Conservation (phyloP, 1,140 invertebrate genomes). For the Apocrypta bakeri region DNA sequence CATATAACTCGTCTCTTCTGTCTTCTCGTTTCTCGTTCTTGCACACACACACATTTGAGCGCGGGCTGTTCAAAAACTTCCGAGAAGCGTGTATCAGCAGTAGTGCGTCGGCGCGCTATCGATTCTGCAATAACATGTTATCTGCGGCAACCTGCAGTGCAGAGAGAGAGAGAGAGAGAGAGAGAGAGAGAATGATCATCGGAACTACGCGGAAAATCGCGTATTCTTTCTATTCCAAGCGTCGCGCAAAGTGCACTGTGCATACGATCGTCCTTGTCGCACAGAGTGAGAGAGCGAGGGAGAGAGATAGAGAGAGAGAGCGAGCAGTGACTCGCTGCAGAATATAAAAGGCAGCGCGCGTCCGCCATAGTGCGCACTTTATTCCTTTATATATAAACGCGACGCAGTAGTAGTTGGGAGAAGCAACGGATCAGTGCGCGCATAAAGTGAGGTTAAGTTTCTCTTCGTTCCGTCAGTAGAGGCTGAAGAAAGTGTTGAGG, state of each 20-base stretch:
- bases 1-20: background rate
- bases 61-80: background rate
- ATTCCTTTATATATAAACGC: background rate
- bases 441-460: conserved; percentile 42
- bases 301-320: background rate
- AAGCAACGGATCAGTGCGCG: background rate
- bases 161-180: background rate
- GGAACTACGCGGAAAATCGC: conserved; percentile 23
- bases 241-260: too few relatives aligned
- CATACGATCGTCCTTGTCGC: background rate
- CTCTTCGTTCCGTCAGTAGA: too few relatives aligned
- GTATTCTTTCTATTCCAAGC: background rate
- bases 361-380: conserved; percentile 23
- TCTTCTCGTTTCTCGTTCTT: too few relatives aligned
- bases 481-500: background rate
- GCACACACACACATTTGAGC: too few relatives aligned
- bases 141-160: too few relatives aligned
- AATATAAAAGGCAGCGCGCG: conserved; percentile 13
- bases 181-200: background rate
- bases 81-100: background rate
- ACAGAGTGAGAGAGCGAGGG: background rate
- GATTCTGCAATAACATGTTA: too few relatives aligned
- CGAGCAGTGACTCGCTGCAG: background rate
- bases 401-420: background rate
- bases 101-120: conserved; percentile 5